phyloP scores from a whole-genome alignment of 1,140 invertebrate genomes.

The Monomorium pharaonis region DNA sequence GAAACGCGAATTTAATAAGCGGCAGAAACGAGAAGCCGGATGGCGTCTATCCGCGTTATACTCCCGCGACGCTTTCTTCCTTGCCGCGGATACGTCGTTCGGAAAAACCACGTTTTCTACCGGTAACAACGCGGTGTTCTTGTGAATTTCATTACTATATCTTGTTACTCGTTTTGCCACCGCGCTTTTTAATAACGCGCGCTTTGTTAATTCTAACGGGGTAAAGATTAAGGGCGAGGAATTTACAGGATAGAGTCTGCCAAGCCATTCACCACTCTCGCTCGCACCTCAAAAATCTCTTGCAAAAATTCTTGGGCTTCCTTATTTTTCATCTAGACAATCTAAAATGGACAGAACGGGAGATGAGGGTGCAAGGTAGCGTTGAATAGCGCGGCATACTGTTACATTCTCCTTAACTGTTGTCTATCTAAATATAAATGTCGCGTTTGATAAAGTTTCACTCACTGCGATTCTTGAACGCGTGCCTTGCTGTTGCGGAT shows the following conservation, averaged over 20 bases:
- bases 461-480: slow-evolving; percentile 92
- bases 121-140: not conserved
- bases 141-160: not conserved
- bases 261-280: not conserved
- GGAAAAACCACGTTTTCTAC: not conserved
- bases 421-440: not conserved
- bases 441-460: slow-evolving; percentile 64
- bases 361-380: not conserved
- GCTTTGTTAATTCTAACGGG: not conserved
- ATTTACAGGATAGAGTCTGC: not conserved
- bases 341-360: not conserved
- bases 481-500: slow-evolving; percentile 91
- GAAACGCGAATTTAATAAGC: slow-evolving; percentile 57
- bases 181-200: not conserved
- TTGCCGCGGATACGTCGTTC: not conserved
- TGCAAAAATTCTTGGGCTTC: not conserved
- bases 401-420: not conserved
- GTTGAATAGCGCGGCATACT: not conserved
- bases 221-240: not conserved
- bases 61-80: not conserved
- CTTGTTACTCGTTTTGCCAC: not conserved
- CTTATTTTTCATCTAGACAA: not conserved
- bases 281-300: not conserved
- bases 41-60: not conserved
- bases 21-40: slow-evolving; percentile 15